Evolutionary conservation across 2,113 vertebrate species (phyloP).

Genomic region (Tragelaphus imberbis): DNA sequence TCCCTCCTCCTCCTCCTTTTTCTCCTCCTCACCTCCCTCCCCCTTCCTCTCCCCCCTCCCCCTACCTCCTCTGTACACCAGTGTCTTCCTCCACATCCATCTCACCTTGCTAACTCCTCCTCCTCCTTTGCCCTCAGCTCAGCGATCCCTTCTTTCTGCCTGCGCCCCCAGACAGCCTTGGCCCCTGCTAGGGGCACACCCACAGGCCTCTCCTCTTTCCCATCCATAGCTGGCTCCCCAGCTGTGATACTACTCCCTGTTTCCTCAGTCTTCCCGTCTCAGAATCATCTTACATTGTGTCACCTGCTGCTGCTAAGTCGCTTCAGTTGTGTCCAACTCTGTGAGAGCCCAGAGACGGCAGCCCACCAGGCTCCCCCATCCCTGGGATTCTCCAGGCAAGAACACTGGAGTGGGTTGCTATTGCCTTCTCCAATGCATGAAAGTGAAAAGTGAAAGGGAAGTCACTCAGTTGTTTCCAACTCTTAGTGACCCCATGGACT

Average conservation of each 20-base stretch:
- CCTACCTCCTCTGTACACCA: too few species aligned
- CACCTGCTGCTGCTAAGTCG: background rate
- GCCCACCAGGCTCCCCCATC: too few species aligned
- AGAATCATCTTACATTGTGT: background rate
- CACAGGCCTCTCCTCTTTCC: background rate
- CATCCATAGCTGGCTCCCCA: background rate
- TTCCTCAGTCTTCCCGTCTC: background rate
- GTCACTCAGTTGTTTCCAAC: too few species aligned
- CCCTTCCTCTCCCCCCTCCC: accelerated
- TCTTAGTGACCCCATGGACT: too few species aligned
- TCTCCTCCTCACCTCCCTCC: too few species aligned
- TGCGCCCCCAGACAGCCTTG: background rate
- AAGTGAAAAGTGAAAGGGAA: too few species aligned
- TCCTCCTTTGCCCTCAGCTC: background rate
- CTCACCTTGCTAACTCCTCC: background rate
- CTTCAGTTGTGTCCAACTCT: too few species aligned
- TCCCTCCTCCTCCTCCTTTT: accelerated
- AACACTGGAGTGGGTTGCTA: too few species aligned
- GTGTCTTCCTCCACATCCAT: background rate
- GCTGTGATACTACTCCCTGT: background rate
- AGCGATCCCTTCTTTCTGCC: background rate
- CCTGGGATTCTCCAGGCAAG: too few species aligned
- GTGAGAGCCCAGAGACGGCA: too few species aligned
- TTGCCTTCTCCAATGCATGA: too few species aligned
- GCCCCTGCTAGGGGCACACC: background rate